Base-by-base conservation (phyloP, 2,113 vertebrate species). In the Erythrocercus mccallii region DNA sequence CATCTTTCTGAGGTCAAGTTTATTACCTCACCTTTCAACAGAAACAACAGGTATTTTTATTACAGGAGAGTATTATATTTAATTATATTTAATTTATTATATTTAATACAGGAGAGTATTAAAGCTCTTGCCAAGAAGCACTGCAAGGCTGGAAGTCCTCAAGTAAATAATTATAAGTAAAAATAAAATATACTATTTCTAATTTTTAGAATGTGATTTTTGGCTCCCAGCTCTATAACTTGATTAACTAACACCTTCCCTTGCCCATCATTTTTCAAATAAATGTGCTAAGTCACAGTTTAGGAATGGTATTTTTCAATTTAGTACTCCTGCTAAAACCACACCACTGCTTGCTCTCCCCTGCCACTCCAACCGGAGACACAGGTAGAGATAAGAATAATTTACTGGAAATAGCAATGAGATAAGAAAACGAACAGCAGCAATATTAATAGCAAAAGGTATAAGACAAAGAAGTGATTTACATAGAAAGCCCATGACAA, bases 401-500 rank as follows among this genome's bases (percentile, higher is more conserved):
- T 37, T 77, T 44, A 44, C 27, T 68, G 37, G 53, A 68, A 77
- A 51, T 22, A 60, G 27, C 45, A 77, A 37, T 33, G 45, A 44
- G 37, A 60, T 37, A 51, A 31, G 71, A 86, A 86, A 68, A 77
- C 0, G 0, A 68, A 60, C 14, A 44, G 18, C 33, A 69, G 12
- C 45, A 37, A 15, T 68, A 58, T 27, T 77, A 60, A 58, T 33
- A 15, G 58, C 27, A 37, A 51, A 37, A 33, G 17, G 18, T 27
- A 4, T 18, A 31, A 33, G 11, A 77, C 18, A 68, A 44, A 58
- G 20, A 42, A 66, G 22, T 5, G 0, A 44, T 37, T 58, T 44
- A 44, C 17, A 58, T 0, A 0, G 31, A 58, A 37, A 37, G 17
- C 18, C 44, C 25, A 30, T 3, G 9, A 56, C 50, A 56, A 15